These are phyloP conservation scores for Helostoma temminkii DNA, from an alignment of 2,797 vertebrate species.

Conservation along the genomic window DNA sequence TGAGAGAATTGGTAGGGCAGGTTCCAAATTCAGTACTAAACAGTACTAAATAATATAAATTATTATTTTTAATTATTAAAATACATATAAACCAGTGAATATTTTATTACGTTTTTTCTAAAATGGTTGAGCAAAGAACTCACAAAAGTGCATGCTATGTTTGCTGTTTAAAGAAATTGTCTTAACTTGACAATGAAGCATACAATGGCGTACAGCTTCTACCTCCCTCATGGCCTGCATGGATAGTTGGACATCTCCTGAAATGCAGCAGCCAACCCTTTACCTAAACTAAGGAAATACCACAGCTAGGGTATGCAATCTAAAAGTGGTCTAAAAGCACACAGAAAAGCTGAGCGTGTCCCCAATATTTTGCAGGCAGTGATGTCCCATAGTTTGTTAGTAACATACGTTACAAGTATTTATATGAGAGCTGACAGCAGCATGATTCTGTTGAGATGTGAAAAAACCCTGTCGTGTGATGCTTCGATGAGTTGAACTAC, in stretches of 20 bases:
- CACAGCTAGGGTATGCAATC: constrained; percentile 28
- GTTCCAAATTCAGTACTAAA: background rate
- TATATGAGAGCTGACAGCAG: constrained; percentile 44
- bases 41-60: too few relatives aligned
- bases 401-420: constrained; percentile 38
- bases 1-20: background rate
- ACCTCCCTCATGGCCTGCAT: constrained; percentile 38
- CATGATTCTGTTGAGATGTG: constrained; percentile 30
- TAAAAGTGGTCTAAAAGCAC: constrained; percentile 29
- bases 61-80: too few relatives aligned
- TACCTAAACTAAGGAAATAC: constrained; percentile 30
- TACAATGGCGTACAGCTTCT: constrained; percentile 43
- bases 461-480: constrained; percentile 52
- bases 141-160: too few relatives aligned
- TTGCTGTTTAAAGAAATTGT: background rate
- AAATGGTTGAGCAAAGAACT: background rate
- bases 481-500: constrained; percentile 38
- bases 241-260: constrained; percentile 62
- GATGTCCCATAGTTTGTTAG: constrained; percentile 34
- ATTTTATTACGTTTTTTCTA: too few relatives aligned
- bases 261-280: constrained; percentile 50
- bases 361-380: constrained; percentile 25
- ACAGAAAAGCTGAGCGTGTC: constrained; percentile 12
- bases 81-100: too few relatives aligned
- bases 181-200: constrained; percentile 26